These are phyloP conservation scores for Mythimna ferrago DNA, from an alignment of 2,888 invertebrate species.

Conservation along the genomic window DNA sequence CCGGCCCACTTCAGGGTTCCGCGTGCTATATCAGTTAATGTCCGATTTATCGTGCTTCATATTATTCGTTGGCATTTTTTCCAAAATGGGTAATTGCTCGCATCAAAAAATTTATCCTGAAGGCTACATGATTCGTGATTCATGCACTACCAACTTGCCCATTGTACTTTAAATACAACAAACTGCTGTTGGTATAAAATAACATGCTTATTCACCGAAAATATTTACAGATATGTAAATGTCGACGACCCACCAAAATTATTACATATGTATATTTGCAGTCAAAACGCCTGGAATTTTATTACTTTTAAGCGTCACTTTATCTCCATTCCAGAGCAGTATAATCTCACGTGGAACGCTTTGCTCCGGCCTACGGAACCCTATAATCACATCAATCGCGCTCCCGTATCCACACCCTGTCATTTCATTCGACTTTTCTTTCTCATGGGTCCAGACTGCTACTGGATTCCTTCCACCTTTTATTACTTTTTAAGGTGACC, in stretches of 20 bases:
- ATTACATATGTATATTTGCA: constrained; percentile 19
- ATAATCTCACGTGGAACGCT: constrained; percentile 31
- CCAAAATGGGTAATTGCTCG: constrained; percentile 22
- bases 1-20: constrained; percentile 78
- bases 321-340: constrained; percentile 29
- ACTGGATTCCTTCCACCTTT: constrained; percentile 86
- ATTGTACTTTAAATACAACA: constrained; percentile 22
- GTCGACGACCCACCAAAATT: constrained; percentile 17
- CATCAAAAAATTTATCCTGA: constrained; percentile 11
- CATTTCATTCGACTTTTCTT: constrained; percentile 84
- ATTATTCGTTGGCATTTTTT: constrained; percentile 27
- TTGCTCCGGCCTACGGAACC: constrained; percentile 73
- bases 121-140: constrained; percentile 17
- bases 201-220: background rate
- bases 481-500: constrained; percentile 81
- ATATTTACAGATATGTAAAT: background rate
- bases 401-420: constrained; percentile 68
- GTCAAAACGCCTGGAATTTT: constrained; percentile 18
- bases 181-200: background rate
- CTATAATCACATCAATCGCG: constrained; percentile 66
- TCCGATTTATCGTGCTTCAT: constrained; percentile 37
- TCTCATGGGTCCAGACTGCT: constrained; percentile 88
- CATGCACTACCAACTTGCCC: background rate
- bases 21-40: constrained; percentile 57
- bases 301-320: constrained; percentile 26